A percentile compares a stretch with the other conserved stretches of the same genome.
phyloP scores from a whole-genome alignment of 2,113 vertebrate species.

The Solenodon paradoxus region DNA sequence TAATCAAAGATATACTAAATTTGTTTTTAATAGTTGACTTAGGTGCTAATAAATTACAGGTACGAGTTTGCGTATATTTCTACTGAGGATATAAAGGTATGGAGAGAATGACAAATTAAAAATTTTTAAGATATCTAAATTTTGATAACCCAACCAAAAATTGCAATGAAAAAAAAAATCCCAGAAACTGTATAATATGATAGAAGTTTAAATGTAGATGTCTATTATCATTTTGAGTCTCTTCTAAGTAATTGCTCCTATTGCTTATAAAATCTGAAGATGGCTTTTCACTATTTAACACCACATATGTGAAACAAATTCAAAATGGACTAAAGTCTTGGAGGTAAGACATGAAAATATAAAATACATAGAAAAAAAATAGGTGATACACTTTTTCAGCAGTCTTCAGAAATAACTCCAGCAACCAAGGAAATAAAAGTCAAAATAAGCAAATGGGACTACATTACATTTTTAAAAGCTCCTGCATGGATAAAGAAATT shows the following conservation, averaged over 20 bases:
- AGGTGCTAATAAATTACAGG: not conserved
- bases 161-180: conserved; percentile 30
- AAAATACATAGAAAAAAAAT: not conserved
- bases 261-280: not conserved
- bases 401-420: too few relatives aligned
- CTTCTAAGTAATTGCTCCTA: not conserved
- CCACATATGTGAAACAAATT: too few relatives aligned
- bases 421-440: too few relatives aligned
- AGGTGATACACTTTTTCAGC: not conserved
- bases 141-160: not conserved
- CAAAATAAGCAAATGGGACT: too few relatives aligned
- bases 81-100: not conserved
- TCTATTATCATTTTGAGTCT: not conserved
- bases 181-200: not conserved
- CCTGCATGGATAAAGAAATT: too few relatives aligned
- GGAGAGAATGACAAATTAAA: not conserved
- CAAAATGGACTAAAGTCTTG: too few relatives aligned
- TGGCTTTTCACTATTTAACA: not conserved
- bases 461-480: too few relatives aligned
- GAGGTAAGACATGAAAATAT: not conserved
- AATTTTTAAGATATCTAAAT: not conserved
- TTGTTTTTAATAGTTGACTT: not conserved
- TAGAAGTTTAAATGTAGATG: not conserved
- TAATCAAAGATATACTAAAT: not conserved
- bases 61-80: not conserved